Percentiles rank a stretch among this genome's conserved stretches.
Conservation (phyloP, 2,797 vertebrate species). For the Urosaurus nigricauda region DNA sequence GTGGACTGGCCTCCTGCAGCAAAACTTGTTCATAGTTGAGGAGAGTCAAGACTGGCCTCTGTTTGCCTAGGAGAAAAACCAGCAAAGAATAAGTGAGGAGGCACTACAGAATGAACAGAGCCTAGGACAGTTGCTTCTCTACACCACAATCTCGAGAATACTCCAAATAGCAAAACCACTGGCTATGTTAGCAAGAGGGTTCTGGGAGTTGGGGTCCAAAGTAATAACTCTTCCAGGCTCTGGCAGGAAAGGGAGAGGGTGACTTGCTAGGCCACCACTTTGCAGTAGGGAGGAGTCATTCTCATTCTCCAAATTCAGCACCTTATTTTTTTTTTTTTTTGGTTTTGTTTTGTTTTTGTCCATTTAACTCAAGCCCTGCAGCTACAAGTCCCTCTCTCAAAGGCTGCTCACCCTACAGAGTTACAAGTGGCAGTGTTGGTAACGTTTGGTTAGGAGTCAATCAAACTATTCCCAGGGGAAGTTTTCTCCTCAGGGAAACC, state of each 20-base stretch:
- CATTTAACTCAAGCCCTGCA: neutral
- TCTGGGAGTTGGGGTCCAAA: neutral
- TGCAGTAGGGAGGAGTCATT: neutral
- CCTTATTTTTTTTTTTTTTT: too few species aligned
- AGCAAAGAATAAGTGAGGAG: neutral
- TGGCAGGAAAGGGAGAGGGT: neutral
- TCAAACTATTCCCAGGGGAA: neutral
- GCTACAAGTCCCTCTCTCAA: neutral
- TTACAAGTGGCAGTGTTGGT: neutral
- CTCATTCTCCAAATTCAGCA: neutral
- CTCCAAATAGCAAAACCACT: neutral
- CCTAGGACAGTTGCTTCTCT: neutral
- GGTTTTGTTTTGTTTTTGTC: too few species aligned
- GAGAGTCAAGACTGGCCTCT: conserved; percentile 75
- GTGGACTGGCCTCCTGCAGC: conserved; percentile 73
- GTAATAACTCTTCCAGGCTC: neutral
- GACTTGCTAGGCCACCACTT: neutral
- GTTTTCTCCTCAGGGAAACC: neutral
- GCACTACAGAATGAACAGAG: neutral
- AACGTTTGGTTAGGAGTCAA: neutral
- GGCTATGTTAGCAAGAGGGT: neutral
- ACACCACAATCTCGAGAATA: neutral
- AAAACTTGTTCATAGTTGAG: conserved; percentile 71
- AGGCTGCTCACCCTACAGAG: neutral
- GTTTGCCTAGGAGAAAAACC: conserved; percentile 77